These are phyloP conservation scores for Margaritifera margaritifera DNA, from an alignment of 2,888 invertebrate genomes.

Conservation along the genomic window DNA sequence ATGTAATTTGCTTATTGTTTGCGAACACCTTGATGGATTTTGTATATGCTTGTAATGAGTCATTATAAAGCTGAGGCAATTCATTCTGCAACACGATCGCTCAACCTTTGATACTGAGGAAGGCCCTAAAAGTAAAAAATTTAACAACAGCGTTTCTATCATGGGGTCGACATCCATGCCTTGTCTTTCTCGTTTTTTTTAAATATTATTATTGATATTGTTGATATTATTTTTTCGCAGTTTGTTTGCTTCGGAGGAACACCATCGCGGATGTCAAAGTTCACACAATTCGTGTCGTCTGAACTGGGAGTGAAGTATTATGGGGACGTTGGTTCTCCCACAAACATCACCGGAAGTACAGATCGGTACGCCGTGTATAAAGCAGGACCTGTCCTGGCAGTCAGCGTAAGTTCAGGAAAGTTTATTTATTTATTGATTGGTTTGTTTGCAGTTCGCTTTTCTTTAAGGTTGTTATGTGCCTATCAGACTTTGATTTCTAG, in stretches of 20 bases:
- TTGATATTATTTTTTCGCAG: constrained; percentile 74
- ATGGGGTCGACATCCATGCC: no score
- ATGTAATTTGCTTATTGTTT: no score
- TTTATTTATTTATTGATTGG: neutral
- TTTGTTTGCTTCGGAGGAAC: constrained; percentile 98
- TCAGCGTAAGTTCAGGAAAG: constrained; percentile 76
- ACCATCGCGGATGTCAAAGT: constrained; percentile 92
- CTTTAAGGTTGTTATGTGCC: neutral
- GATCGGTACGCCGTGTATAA: constrained; percentile 96
- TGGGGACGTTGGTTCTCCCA: constrained; percentile 63
- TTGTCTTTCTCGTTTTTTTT: neutral
- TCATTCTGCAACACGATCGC: neutral
- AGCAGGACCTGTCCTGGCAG: constrained; percentile 89
- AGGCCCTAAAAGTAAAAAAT: no score
- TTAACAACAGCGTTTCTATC: no score
- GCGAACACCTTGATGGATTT: no score
- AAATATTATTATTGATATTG: neutral
- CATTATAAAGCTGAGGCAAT: neutral
- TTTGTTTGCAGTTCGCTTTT: neutral
- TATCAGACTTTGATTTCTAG: no score
- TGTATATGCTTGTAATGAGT: no score
- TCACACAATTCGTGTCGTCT: constrained; percentile 90
- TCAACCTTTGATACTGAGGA: no score
- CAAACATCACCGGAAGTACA: constrained; percentile 88
- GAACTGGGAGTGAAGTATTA: constrained; percentile 79